Evolutionary conservation across 2,797 vertebrate species (phyloP), one percentile per base, ranked within the genome.

Genomic region (Molossus molossus): DNA sequence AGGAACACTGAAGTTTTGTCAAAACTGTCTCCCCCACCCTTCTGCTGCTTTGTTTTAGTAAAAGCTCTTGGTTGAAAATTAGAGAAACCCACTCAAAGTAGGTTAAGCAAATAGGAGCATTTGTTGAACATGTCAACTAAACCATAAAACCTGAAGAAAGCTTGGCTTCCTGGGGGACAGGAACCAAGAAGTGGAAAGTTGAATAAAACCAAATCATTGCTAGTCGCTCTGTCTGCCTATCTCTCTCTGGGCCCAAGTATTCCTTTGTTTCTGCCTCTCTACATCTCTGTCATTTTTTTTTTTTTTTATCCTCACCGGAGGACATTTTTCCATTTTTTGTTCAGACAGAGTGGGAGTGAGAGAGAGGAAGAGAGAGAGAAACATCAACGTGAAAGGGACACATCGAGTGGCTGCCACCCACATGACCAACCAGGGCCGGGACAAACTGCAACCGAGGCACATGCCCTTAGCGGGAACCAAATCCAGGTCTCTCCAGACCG

Each of bases 41-140:
- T 69, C n/a, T 91, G 55, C 89, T 80, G 18, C 57, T 88, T 89
- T 84, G 72, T 33, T 27, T 62, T 80, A 45, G 67, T 58, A 5
- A 50, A 76, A 15, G 21, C 17, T 85, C 45, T 85, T 88, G 45
- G 21, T 33, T 93, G 25, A 9, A 82, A 91, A 77, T 67, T 7
- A 88, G 40, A 94, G 82, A 84, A 92, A 65, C 23, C 1, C 6
- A 62, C 21, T 90, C 17, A 60, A 70, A 62, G 12, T 20, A 60
- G 45, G n/a, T 27, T 76, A 87, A 80, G 14, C 50, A 90, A 81
- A 65, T 75, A 14, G 67, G 15, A 70, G 6, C 80, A 75, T 87
- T 62, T 58, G 2, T 37, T 94, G 57, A 72, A 77, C 40, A 76
- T 50, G 37, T 80, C 40, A 45, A 57, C 33, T 69, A 33, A 40